Evolutionary conservation across 2,113 vertebrate genomes (phyloP).

Genomic region (Odocoileus virginianus): DNA sequence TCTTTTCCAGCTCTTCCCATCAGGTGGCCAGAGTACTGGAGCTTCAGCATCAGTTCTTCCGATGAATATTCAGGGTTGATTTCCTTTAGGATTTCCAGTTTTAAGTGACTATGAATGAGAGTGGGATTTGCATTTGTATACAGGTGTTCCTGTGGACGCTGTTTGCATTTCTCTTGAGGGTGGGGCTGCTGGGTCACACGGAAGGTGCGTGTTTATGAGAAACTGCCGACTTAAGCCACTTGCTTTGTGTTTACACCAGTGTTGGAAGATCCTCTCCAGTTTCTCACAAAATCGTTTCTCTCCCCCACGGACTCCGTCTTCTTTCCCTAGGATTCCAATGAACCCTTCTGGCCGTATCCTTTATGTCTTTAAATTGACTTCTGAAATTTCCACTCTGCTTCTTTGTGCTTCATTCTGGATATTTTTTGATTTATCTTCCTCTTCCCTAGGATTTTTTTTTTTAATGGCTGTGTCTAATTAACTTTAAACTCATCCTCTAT

Average conservation of each 20-base stretch:
- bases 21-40: neutral
- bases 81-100: neutral
- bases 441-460: neutral
- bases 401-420: neutral
- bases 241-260: no score
- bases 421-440: neutral
- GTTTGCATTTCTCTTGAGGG: neutral
- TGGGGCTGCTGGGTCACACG: neutral
- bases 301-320: rapidly evolving
- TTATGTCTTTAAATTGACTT: neutral
- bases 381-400: neutral
- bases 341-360: neutral
- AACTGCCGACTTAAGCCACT: neutral
- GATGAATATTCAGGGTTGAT: neutral
- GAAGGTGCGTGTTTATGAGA: neutral
- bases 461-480: neutral
- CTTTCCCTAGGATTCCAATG: neutral
- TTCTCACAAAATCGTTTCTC: neutral
- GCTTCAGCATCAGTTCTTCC: neutral
- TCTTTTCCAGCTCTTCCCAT: neutral
- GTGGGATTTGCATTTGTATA: neutral
- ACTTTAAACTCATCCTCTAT: neutral
- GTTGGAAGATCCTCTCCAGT: neutral
- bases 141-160: no score
- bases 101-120: neutral